Evolutionary conservation across 2,113 vertebrate species (phyloP), one percentile per base, ranked within the genome.

Genomic region (Craseonycteris thonglongyai): DNA sequence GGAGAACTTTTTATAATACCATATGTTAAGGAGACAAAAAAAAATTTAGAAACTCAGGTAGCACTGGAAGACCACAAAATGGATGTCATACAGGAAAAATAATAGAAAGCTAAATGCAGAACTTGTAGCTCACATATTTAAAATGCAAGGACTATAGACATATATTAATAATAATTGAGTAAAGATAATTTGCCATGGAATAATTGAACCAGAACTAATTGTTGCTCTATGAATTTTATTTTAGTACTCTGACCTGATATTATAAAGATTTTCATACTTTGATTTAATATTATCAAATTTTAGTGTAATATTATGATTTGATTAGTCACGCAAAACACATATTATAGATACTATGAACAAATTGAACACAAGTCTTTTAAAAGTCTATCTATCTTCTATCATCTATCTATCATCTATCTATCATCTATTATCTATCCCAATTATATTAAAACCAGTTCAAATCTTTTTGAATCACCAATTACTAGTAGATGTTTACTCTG

Each of bases 101-200:
- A 88, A 88, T 51, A 92, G 93, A 97, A 97, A 98, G 92, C 83
- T 94, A 98, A 97, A 97, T 84, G 95, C 54, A 96, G 82, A 96
- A 82, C 68, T 94, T 90, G 85, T 65, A 97, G 90, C 96, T 98
- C 95, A 81, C 74, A 69, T 95, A 96, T 98, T 96, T 98, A 98
- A 98, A 98, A 98, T 98, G 97, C 91, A 98, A 95, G 94, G 97
- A 76, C 69, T 84, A 93, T 98, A 97, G 97, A 97, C 97, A 98
- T 98, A 98, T 98, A 98, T 98, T 98, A 96, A 97, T 98, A 97
- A 94, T 98, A 98, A 98, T 96, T 98, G 97, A 97, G 96, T 78
- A 21, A 97, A 49, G 92, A 97, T 97, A 97, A 97, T 98, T 96
- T 97, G 95, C 94, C 66, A 49, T 96, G 88, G 90, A 97, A 97